A percentile compares a stretch with the other conserved stretches of the same genome.
Conservation (phyloP, 2,113 vertebrate genomes). For the Nettapus auritus region DNA sequence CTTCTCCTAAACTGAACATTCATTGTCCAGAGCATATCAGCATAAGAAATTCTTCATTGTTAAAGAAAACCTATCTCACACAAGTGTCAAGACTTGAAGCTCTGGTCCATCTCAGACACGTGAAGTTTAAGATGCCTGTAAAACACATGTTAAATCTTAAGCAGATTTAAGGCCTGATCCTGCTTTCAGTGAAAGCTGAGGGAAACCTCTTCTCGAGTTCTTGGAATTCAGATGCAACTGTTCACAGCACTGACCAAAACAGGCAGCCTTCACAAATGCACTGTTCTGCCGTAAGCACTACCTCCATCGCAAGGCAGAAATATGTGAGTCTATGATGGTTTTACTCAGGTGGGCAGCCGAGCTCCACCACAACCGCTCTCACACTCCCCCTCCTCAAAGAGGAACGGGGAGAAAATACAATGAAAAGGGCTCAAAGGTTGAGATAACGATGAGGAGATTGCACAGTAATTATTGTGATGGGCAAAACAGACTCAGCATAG, state of each 20-base stretch:
- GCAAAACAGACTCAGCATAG: too few relatives aligned
- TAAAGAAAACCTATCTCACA: constrained; percentile 1
- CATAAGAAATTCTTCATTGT: neutral
- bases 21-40: constrained; percentile 39
- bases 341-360: too few relatives aligned
- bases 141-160: neutral
- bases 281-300: neutral
- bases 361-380: too few relatives aligned
- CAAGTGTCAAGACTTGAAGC: constrained; percentile 5
- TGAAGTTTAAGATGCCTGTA: neutral
- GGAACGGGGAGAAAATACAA: too few relatives aligned
- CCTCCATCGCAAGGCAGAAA: neutral
- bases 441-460: too few relatives aligned
- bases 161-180: neutral
- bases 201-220: neutral
- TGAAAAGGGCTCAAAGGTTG: too few relatives aligned
- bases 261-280: neutral
- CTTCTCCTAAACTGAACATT: constrained; percentile 28
- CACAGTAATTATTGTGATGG: too few relatives aligned
- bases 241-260: neutral
- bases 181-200: neutral
- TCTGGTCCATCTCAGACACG: neutral
- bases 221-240: neutral
- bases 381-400: too few relatives aligned
- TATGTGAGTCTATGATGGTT: neutral